Base-by-base conservation (phyloP, 2,888 invertebrate species). In the Galerucella pusilla region DNA sequence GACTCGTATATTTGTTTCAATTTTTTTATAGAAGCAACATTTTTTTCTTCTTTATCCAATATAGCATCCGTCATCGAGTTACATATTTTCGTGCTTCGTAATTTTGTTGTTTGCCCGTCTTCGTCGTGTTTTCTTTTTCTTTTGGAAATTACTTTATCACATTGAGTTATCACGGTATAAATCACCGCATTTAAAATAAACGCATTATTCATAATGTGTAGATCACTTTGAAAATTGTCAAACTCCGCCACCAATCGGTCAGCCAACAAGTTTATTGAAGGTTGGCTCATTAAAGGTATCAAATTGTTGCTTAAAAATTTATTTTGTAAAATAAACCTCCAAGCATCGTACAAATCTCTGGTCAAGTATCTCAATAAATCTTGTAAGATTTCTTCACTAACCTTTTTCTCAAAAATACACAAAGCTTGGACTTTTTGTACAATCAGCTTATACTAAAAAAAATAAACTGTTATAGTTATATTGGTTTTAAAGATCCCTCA, bases 351-450 rank as follows among this genome's bases (percentile, higher is more conserved):
- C 11, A 85, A 57, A 71, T 84, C 81, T 7, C 74, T 66, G 49
- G 81, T 79, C 28, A 85, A 70, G 49, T 77, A 81, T 76, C 81
- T 81, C 42, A 83, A 76, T 35, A 86, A 76, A 45, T 85, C 79
- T 2, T 70, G 63, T 52, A 81, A 64, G 25, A 84, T 77, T 59
- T 85, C 85, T 11, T 85, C 82, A 68, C 80, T 83, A 2, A 85
- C 71, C 52, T 77, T 74, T n/a, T 82, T 70, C 75, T 86, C 85
- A 76, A 87, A 86, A 11, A 87, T 75, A 11, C 81, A 61, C 77
- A 85, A 79, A 0, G 85, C 84, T 71, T 81, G 80, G 46, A 87
- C 72, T 81, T 86, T 87, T 80, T 88, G 87, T 35, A 87, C 76
- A 60, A 81, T 83, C 9, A 88, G 77, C 78, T 85, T 87, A 75